Percentiles rank a stretch among this genome's conserved stretches.
These are phyloP conservation scores for Lycorma delicatula DNA, from an alignment of 1,140 invertebrate genomes.

Conservation along the genomic window DNA sequence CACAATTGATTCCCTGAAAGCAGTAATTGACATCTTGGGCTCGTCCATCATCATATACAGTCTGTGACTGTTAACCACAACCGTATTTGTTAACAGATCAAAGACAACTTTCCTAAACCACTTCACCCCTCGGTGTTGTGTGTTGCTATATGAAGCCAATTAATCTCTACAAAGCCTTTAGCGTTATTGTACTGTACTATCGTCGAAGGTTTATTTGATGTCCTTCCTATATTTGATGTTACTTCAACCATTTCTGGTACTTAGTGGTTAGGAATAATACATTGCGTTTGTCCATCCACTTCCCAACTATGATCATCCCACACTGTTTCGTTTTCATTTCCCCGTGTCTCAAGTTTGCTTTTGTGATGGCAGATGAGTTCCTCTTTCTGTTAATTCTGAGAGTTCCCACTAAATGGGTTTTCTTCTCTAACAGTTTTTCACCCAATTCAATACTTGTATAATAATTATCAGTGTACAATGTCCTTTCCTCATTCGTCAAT, in stretches of 20 bases:
- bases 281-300: conserved; percentile 10
- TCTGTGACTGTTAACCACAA: neutral
- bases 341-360: conserved; percentile 10
- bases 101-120: conserved; percentile 1
- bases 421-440: conserved; percentile 17
- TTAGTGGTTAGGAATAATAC: conserved; percentile 13
- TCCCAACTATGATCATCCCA: conserved; percentile 9
- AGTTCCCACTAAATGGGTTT: conserved; percentile 21
- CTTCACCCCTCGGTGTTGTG: neutral
- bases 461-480: conserved; percentile 29
- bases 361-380: conserved; percentile 8
- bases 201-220: conserved; percentile 37
- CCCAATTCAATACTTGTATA: conserved; percentile 26
- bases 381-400: conserved; percentile 17
- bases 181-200: conserved; percentile 33
- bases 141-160: neutral
- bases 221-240: conserved; percentile 34
- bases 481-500: conserved; percentile 22
- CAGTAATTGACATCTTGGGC: conserved; percentile 25
- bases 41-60: neutral
- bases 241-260: conserved; percentile 35
- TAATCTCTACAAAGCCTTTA: conserved; percentile 23
- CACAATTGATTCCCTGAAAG: too few relatives aligned
- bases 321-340: too few relatives aligned
- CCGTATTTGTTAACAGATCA: neutral